Base-by-base conservation (phyloP, 2,888 invertebrate genomes). In the Prosopocoilus inquinatus region DNA sequence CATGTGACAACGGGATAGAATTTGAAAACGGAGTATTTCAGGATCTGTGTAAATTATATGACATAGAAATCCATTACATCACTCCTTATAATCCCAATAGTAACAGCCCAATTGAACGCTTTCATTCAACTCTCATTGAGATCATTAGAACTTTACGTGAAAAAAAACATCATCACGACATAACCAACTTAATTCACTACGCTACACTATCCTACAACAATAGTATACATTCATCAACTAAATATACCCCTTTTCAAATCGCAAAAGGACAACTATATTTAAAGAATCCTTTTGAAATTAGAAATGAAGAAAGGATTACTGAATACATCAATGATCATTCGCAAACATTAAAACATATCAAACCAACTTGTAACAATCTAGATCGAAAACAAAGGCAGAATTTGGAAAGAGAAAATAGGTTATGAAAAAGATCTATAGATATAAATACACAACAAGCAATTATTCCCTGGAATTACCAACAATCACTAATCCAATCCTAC, bases 81-180 rank as follows among this genome's bases (percentile, higher is more conserved):
- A 56, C 58, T 9, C 16, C 53, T 4, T 53, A 61, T 15, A 59
- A 64, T 43, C 60, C 62, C 2, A 56, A 62, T 13, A 55, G 53
- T 34, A 65, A 65, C 20, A 55, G 60, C 9, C 48, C 48, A 2
- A 48, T 64, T 12, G 62, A 64, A 55, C 35, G 62, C 33, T 62
- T 61, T 52, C 57, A 61, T 38, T 63, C 60, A 0, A 61, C 61
- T 0, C n/a, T 65, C 11, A 50, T 58, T 5, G 65, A 65, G 53
- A 51, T 47, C 12, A 47, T 59, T 9, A 2, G 53, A 16, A 39
- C 36, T 3, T 8, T 55, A 20, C 43, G 50, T 34, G 48, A 53
- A 35, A 15, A 56, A 47, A 56, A 52, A n/a, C 43, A 41, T 11
- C 12, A 56, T 13, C 39, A 53, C 32, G 4, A 15, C 5, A 48